phyloP scores from a whole-genome alignment of 2,888 invertebrate species.

The Limnephilus lunatus region DNA sequence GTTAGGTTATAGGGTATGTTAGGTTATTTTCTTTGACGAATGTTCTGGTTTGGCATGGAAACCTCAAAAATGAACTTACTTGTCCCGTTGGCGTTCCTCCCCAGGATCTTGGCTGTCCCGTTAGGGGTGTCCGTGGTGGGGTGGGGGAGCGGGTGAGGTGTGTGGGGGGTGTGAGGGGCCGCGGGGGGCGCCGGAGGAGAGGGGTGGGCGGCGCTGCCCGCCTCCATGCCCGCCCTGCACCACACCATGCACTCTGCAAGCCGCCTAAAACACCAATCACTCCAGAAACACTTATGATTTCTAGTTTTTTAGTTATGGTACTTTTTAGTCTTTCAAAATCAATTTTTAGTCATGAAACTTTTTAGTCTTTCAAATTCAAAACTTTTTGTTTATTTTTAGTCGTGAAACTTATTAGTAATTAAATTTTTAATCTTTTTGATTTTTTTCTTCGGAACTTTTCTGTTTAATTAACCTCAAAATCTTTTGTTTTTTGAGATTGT shows the following conservation, averaged over 20 bases:
- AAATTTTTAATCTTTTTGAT: background rate
- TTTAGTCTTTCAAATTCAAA: background rate
- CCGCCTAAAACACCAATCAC: background rate
- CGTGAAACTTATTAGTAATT: background rate
- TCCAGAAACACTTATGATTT: background rate
- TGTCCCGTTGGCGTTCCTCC: conserved; percentile 82
- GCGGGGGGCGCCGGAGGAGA: conserved; percentile 49
- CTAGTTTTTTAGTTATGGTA: too few species aligned
- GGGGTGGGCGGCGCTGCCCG: conserved; percentile 47
- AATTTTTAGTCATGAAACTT: background rate
- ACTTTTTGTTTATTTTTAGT: background rate
- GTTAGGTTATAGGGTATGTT: too few species aligned
- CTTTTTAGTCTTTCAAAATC: too few species aligned
- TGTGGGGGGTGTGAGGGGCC: conserved; percentile 23
- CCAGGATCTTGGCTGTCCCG: conserved; percentile 80
- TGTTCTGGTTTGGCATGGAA: background rate
- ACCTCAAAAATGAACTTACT: conserved; percentile 74
- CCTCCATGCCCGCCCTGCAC: conserved; percentile 48
- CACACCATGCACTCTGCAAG: conserved; percentile 49
- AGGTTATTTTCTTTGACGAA: background rate
- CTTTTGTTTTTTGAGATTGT: too few species aligned
- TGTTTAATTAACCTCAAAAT: background rate
- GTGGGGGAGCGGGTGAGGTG: conserved; percentile 21
- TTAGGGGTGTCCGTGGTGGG: conserved; percentile 72
- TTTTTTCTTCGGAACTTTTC: background rate